phyloP scores from a whole-genome alignment of 2,797 vertebrate genomes.

The Antrozous pallidus region DNA sequence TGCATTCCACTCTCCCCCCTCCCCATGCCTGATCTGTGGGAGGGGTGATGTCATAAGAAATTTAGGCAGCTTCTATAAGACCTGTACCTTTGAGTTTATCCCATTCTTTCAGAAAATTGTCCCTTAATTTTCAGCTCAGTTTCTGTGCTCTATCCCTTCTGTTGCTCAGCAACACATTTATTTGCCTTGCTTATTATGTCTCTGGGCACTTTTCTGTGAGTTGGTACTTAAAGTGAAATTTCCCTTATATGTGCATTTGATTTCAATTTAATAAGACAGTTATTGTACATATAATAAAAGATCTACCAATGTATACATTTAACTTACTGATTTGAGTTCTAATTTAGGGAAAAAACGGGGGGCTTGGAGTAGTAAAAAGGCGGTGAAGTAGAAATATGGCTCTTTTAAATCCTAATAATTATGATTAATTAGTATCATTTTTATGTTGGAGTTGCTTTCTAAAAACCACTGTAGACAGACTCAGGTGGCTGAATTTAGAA shows the following conservation, averaged over 20 bases:
- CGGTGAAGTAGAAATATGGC: conserved; percentile 53
- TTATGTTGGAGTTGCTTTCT: conserved; percentile 44
- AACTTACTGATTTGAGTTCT: conserved; percentile 75
- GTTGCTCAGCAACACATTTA: conserved; percentile 79
- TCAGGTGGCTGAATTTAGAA: conserved; percentile 53
- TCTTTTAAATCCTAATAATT: conserved; percentile 67
- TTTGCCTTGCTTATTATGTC: conserved; percentile 36
- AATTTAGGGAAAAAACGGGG: conserved; percentile 33
- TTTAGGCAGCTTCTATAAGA: not conserved
- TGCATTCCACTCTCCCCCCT: not conserved
- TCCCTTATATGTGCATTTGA: conserved; percentile 71
- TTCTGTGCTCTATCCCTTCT: conserved; percentile 69
- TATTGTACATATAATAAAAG: conserved; percentile 76
- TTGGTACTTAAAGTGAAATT: conserved; percentile 75
- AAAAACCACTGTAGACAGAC: conserved; percentile 15
- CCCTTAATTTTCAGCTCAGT: conserved; percentile 75
- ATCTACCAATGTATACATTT: conserved; percentile 61
- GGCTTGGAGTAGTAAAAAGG: conserved; percentile 26
- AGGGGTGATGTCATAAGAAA: not conserved
- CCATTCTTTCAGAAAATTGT: conserved; percentile 76
- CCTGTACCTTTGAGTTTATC: not conserved
- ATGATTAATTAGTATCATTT: conserved; percentile 62
- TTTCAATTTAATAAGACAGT: conserved; percentile 78
- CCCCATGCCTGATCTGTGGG: not conserved
- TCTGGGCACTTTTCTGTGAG: conserved; percentile 62